Conservation (phyloP, 2,113 vertebrate species). For the Octodon degus region DNA sequence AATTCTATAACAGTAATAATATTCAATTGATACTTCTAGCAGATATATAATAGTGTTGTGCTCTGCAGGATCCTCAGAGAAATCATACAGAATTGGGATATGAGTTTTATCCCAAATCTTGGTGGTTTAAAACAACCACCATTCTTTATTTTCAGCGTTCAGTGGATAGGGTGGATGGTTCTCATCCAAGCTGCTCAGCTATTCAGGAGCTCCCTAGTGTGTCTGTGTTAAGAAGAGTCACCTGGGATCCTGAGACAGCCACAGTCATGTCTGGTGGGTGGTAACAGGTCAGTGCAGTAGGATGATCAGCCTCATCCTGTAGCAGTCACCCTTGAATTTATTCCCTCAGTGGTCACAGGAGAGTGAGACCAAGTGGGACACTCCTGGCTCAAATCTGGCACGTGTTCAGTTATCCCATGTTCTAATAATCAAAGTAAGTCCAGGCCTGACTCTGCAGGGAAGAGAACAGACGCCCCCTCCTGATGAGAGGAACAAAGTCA, state of each 20-base stretch:
- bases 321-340: background rate
- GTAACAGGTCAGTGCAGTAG: background rate
- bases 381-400: background rate
- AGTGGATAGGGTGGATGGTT: background rate
- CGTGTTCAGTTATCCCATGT: background rate
- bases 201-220: background rate
- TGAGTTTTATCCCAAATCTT: background rate
- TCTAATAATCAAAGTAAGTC: background rate
- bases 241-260: background rate
- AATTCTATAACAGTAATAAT: background rate
- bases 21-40: background rate
- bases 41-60: background rate
- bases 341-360: background rate
- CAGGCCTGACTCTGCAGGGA: background rate
- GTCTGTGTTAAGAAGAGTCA: background rate
- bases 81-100: background rate
- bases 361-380: background rate
- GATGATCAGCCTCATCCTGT: background rate
- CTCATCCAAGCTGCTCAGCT: background rate
- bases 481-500: background rate
- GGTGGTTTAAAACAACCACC: background rate
- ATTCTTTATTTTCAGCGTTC: conserved; percentile 13
- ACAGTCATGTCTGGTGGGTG: background rate
- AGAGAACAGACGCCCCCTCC: background rate
- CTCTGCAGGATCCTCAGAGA: background rate